A percentile compares a stretch with the other conserved stretches of the same genome.
phyloP scores from a whole-genome alignment of 2,797 vertebrate species.

The Schizopygopsis pylzovi region DNA sequence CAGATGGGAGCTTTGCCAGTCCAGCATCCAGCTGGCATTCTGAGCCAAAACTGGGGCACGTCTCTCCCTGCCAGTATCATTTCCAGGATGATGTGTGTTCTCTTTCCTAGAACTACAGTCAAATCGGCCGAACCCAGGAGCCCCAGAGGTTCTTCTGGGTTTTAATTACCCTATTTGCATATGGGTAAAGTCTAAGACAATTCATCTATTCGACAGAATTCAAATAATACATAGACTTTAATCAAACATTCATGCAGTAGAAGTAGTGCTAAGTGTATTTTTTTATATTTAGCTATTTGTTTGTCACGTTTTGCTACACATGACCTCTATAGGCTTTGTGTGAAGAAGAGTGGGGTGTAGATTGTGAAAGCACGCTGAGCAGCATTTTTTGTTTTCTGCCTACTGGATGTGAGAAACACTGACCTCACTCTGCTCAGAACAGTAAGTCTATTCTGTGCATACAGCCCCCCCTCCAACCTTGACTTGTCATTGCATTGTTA shows the following conservation, averaged over 20 bases:
- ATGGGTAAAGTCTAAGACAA: neutral
- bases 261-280: neutral
- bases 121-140: neutral
- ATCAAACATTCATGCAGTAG: neutral
- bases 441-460: constrained; percentile 48
- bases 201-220: neutral
- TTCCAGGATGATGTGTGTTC: constrained; percentile 10
- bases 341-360: constrained; percentile 20
- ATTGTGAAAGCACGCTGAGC: constrained; percentile 11
- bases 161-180: constrained; percentile 19
- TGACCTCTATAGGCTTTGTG: neutral
- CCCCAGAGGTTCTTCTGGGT: constrained; percentile 10
- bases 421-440: constrained; percentile 53
- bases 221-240: neutral
- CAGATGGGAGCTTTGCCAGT: constrained; percentile 37
- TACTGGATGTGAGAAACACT: constrained; percentile 39
- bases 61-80: constrained; percentile 18
- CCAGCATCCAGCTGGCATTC: constrained; percentile 48
- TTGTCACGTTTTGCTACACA: neutral
- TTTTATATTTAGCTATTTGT: neutral
- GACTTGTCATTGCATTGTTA: constrained; percentile 48
- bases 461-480: constrained; percentile 36
- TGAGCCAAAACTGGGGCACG: constrained; percentile 25
- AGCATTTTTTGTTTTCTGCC: constrained; percentile 29
- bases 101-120: constrained; percentile 54